phyloP scores from a whole-genome alignment of 2,113 vertebrate genomes.

The Hypocryptadius cinnamomeus region DNA sequence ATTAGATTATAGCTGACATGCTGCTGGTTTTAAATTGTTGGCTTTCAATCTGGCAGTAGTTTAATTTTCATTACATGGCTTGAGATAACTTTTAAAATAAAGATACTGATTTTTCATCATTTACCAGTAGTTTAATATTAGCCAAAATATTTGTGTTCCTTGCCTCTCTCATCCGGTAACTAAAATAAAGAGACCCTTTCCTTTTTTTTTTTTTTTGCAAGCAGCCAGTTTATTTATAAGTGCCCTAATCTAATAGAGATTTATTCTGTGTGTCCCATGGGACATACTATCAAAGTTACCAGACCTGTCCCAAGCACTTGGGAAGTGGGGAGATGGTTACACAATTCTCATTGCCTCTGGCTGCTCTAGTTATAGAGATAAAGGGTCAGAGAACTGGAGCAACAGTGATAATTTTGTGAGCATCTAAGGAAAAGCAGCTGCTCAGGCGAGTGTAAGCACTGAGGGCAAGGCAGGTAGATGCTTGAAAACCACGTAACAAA shows the following conservation, averaged over 20 bases:
- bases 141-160: neutral
- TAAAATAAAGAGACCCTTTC: neutral
- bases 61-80: neutral
- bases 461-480: neutral
- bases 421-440: neutral
- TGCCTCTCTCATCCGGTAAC: neutral
- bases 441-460: neutral
- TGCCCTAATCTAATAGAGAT: constrained; percentile 39
- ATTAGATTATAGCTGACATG: neutral
- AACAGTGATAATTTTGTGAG: constrained; percentile 10
- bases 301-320: constrained; percentile 37
- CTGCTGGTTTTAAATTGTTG: neutral
- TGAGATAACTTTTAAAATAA: neutral
- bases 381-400: constrained; percentile 53
- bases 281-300: neutral
- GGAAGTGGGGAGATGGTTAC: constrained; percentile 45
- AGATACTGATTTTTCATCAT: neutral
- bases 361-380: constrained; percentile 47
- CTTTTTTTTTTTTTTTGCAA: neutral
- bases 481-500: neutral
- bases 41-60: neutral
- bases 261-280: neutral
- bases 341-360: constrained; percentile 52
- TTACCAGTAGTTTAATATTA: neutral
- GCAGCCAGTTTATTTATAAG: constrained; percentile 36